A percentile compares a stretch with the other conserved stretches of the same genome.
These are phyloP conservation scores for Hypotaenidia philippensis DNA, from an alignment of 2,797 vertebrate genomes.

Conservation along the genomic window DNA sequence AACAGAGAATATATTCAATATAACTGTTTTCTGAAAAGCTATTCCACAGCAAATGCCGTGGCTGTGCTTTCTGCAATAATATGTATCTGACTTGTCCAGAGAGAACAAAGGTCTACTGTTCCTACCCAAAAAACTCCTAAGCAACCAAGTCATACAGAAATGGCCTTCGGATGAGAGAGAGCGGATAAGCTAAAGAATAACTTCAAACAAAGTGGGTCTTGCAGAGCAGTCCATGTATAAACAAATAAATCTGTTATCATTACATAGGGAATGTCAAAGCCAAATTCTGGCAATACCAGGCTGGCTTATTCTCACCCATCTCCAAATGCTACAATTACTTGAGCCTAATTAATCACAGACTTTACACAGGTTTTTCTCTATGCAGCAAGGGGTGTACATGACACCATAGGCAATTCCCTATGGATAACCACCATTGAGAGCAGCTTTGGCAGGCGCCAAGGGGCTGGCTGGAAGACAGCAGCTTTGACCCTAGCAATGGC, in stretches of 20 bases:
- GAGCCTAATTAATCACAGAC: background rate
- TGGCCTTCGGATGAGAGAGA: background rate
- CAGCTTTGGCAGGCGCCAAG: background rate
- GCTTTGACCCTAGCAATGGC: background rate
- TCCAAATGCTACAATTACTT: background rate
- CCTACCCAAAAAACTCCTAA: background rate
- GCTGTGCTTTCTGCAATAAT: background rate
- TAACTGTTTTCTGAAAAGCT: background rate
- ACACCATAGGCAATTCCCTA: background rate
- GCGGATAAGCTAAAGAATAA: constrained; percentile 12
- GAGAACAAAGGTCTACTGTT: background rate
- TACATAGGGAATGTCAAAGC: constrained; percentile 6
- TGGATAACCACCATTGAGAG: accelerated
- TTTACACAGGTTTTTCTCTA: background rate
- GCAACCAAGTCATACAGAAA: background rate
- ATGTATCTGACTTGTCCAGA: background rate
- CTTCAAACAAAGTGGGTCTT: constrained; percentile 26
- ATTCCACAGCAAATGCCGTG: background rate
- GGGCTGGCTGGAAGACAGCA: background rate
- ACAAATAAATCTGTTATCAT: background rate
- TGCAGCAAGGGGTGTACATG: background rate
- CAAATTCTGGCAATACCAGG: background rate
- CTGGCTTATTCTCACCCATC: background rate
- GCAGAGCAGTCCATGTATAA: background rate
- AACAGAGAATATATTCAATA: background rate